Base-by-base conservation (phyloP, 2,113 vertebrate genomes). In the Damaliscus lunatus region DNA sequence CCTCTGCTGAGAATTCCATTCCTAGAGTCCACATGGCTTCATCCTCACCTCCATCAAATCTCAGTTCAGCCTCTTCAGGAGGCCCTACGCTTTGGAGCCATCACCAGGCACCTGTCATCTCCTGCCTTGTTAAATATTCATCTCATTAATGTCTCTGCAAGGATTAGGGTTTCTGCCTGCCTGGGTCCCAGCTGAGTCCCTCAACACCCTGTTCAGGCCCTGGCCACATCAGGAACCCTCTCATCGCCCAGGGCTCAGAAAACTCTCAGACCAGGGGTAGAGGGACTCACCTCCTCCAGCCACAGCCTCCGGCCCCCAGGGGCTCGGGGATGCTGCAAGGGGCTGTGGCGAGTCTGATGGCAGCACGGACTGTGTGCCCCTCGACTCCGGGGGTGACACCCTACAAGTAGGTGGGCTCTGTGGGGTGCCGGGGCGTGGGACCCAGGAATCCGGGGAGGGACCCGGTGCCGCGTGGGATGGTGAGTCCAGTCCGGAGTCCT, bases 401-500 rank as follows among this genome's bases (percentile, higher is more conserved):
- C 96, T 95, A 36, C 90, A 96, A 64, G 55, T 17, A 6, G 80
- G 87, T 7, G 98, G 98, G 90, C 97, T 98, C 95, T 99, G 99
- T 0, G 98, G 98, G 0, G 98, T 98, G 71, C 97, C 95, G 0
- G 99, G 98, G 25, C 99, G 99, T 0, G 99, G 99, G 0, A 99
- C 99, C 99, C 99, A 99, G 0, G 99, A 99, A 74, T 99, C 99
- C 0, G 99, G 99, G 29, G 99, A 99, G 29, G 99, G 99, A 1
- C 99, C 99, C 0, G 99, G 98, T 4, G 99, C 98, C 6, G 99
- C 99, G 98, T 99, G 99, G 13, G 99, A 99, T 1, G 99, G 99
- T 0, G 99, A 99, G 98, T 99, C 99, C 98, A 99, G 96, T 13
- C 99, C 99, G 0, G 99, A 99, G 98, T 99, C 99, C 92, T 99